A percentile compares a stretch with the other conserved stretches of the same genome.
These are phyloP conservation scores for Apocheima hispidaria DNA, from an alignment of 2,888 invertebrate genomes.

Conservation along the genomic window DNA sequence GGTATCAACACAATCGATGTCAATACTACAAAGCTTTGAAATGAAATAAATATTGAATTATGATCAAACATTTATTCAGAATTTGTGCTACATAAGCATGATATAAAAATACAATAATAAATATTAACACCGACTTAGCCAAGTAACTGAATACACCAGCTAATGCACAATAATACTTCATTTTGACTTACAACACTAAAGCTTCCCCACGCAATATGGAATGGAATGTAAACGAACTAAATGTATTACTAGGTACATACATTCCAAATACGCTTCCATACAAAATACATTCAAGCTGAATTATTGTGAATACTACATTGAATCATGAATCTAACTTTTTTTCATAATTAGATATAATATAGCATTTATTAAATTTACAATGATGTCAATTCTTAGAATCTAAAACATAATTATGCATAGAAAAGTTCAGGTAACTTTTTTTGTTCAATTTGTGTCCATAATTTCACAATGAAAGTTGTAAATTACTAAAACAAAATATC, in stretches of 20 bases:
- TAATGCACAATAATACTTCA: conserved; percentile 82
- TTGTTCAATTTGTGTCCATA: conserved; percentile 65
- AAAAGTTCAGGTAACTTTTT: conserved; percentile 79
- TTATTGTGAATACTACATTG: conserved; percentile 27
- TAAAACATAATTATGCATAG: conserved; percentile 54
- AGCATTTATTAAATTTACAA: conserved; percentile 63
- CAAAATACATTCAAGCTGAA: conserved; percentile 25
- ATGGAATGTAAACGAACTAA: conserved; percentile 52
- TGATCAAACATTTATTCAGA: conserved; percentile 84
- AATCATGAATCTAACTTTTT: conserved; percentile 37
- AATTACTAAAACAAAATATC: conserved; percentile 24
- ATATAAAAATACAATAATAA: conserved; percentile 86
- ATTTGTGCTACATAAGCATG: conserved; percentile 86
- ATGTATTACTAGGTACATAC: conserved; percentile 5
- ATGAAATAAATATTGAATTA: conserved; percentile 33
- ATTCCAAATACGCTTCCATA: conserved; percentile 34
- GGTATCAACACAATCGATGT: not conserved
- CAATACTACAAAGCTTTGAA: not conserved
- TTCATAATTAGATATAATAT: conserved; percentile 51
- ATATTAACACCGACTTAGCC: conserved; percentile 83
- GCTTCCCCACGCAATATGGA: conserved; percentile 58
- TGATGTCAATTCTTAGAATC: conserved; percentile 53
- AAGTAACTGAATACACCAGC: conserved; percentile 69
- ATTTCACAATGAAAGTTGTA: conserved; percentile 16
- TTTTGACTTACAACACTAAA: conserved; percentile 69